Percentiles rank a stretch among this genome's conserved stretches.
Evolutionary conservation across 2,888 invertebrate genomes (phyloP).

Genomic region (Drosophila maculinotata): DNA sequence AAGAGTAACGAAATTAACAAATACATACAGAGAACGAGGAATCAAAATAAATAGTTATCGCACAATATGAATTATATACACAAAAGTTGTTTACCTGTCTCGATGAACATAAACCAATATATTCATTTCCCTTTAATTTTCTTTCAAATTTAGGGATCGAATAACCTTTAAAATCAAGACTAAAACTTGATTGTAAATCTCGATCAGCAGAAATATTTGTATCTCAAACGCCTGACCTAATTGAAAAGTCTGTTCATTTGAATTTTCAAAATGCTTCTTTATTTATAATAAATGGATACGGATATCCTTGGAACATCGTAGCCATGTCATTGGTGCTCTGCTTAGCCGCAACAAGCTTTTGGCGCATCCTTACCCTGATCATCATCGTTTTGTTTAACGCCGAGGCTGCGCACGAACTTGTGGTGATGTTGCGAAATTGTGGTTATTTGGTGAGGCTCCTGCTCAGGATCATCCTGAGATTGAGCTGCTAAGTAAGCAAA

Average conservation of each 20-base stretch:
- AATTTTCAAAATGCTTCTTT: conserved; percentile 59
- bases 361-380: conserved; percentile 21
- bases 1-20: conserved; percentile 38
- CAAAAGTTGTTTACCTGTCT: conserved; percentile 4
- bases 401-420: conserved; percentile 15
- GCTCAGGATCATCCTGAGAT: accelerated
- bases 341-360: conserved; percentile 58
- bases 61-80: conserved; percentile 50
- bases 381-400: accelerated
- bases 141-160: not conserved
- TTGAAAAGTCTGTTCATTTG: conserved; percentile 2
- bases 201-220: no score
- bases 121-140: no score
- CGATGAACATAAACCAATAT: not conserved
- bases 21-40: conserved; percentile 64
- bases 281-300: conserved; percentile 43
- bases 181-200: no score
- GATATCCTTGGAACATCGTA: not conserved
- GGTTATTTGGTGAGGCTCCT: accelerated
- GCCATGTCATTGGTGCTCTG: not conserved
- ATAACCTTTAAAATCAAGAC: no score
- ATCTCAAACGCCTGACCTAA: not conserved
- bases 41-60: conserved; percentile 71
- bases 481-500: conserved; percentile 28
- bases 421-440: no score